Evolutionary conservation across 2,888 invertebrate genomes (phyloP), one percentile per base, ranked within the genome.

Genomic region (Apodemia duryi): DNA sequence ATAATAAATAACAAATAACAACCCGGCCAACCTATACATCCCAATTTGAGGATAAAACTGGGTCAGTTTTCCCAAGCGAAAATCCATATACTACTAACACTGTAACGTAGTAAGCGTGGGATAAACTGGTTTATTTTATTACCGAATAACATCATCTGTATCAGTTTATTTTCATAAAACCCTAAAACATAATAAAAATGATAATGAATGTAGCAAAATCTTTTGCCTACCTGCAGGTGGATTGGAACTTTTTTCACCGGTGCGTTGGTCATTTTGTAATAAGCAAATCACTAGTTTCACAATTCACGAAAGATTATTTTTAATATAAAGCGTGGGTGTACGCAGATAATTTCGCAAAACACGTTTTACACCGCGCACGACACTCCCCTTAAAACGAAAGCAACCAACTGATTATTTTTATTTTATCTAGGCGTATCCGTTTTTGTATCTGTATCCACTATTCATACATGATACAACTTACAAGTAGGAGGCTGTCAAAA

Each of bases 181-280:
- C 6, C 13, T 13, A 61, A 60, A 11, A 21, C 62, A 29, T 35
- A 63, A 51, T 51, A 32, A 51, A 46, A 46, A 62, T 43, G 41
- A 46, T 62, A 43, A 62, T 29, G 46, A 13, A 29, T 62, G 28
- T 13, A n/a, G 4, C n/a, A 28, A 46, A 64, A 11, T 61, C 61
- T 54, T 65, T 65, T 68, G 60, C 92, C 94, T 89, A 98, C 96
- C 95, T 97, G 97, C 81, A 97, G 93, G 91, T 98, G 98, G 83
- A 98, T 97, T 68, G 98, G 98, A 69, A 98, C 97, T 92, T 98
- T 98, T 91, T 98, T 98, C 74, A 98, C 97, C 72, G 97, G 97
- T 73, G 97, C 96, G 83, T 77, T 86, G 67, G 80, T 76, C 95
- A 95, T 95, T 84, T 87, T 91, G 73, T 78, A 70, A 81, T 79